Percentiles rank a stretch among this genome's conserved stretches.
These are phyloP conservation scores for Plutomurus gul DNA, from an alignment of 1,140 invertebrate species.

Conservation along the genomic window DNA sequence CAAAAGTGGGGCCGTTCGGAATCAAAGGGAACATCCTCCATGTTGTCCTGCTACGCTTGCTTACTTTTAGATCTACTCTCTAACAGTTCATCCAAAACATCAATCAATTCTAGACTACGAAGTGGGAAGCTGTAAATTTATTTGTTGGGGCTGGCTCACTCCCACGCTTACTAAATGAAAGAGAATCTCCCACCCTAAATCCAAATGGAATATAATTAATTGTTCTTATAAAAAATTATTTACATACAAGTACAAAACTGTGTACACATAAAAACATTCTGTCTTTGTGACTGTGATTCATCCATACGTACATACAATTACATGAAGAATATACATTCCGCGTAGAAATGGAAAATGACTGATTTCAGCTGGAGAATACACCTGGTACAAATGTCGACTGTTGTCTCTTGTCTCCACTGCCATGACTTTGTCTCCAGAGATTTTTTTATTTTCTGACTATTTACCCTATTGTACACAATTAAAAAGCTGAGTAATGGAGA, in stretches of 20 bases:
- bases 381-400: background rate
- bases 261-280: conserved; percentile 30
- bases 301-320: background rate
- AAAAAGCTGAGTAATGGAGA: too few relatives aligned
- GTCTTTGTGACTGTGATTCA: conserved; percentile 22
- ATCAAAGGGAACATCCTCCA: background rate
- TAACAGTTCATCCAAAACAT: background rate
- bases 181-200: background rate
- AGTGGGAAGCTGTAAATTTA: background rate
- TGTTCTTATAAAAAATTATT: conserved; percentile 23
- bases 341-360: conserved; percentile 7
- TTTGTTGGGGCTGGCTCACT: conserved; percentile 2
- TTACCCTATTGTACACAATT: background rate
- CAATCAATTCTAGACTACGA: background rate
- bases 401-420: conserved; percentile 12
- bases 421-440: conserved; percentile 16
- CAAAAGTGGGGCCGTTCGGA: conserved; percentile 11
- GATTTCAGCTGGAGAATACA: conserved; percentile 16
- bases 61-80: too few relatives aligned
- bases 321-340: conserved; percentile 16
- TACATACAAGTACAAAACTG: conserved; percentile 27
- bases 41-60: background rate
- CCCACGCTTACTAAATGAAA: background rate
- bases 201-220: conserved; percentile 11
- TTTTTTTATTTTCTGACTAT: conserved; percentile 5